Evolutionary conservation across 2,888 invertebrate species (phyloP), one percentile per base, ranked within the genome.

Genomic region (Melolontha melolontha): DNA sequence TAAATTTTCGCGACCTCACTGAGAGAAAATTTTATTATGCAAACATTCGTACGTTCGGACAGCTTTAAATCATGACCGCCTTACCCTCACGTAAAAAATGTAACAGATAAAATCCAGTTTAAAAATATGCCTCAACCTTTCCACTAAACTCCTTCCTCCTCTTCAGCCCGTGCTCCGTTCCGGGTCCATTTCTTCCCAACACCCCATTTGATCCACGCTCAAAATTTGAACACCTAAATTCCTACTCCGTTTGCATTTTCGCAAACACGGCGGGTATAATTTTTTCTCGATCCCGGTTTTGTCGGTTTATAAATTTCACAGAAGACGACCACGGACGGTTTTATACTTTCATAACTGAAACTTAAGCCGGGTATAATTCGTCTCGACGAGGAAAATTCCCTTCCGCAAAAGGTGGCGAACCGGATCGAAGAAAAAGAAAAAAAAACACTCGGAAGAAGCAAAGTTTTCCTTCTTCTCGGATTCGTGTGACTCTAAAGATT

Each of bases 11-110:
- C 47, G 11, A 59, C 27, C 44, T 8, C 12, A 14, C 42, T 12
- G 29, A 44, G 27, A 17, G 59, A 12, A 68, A 65, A 65, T 68
- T 68, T 64, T 68, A 68, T 68, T 68, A 65, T 65, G 64, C 68
- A 68, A 68, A 68, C 68, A 68, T 59, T 65, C 52, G 57, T 54
- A 40, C 59, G 59, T 59, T 44, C 44, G 50, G 52, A 50, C 57
- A 47, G 51, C 55, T 34, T 47, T 68, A 68, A 68, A 68, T 68
- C 59, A 65, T 65, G 59, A 59, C 47, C 54, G 54, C 50, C 50
- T 59, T 42, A 44, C 59, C 42, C 42, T 57, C 44, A 44, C 59
- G 59, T 59, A 59, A 59, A 59, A 59, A 59, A 59, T 59, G 59
- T 59, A 59, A 59, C 59, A 59, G 59, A 59, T 59, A 59, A 59